These are phyloP conservation scores for Neomonachus schauinslandi DNA, from an alignment of 2,113 vertebrate species.

Conservation along the genomic window DNA sequence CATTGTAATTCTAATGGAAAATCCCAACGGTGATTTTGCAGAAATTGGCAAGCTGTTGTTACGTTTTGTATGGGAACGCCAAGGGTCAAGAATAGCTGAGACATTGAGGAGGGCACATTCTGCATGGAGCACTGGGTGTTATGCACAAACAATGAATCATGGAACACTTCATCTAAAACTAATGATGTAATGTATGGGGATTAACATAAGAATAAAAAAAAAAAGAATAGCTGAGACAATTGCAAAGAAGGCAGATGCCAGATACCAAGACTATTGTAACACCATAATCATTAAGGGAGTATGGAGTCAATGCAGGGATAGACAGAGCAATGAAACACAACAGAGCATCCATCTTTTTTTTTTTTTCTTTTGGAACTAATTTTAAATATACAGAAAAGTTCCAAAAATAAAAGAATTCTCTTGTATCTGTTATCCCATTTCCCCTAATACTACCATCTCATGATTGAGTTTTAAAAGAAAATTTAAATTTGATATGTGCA, in stretches of 20 bases:
- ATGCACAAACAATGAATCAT: too few relatives aligned
- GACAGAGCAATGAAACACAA: neutral
- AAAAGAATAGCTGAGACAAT: neutral
- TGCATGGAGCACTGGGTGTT: too few relatives aligned
- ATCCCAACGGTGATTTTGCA: neutral
- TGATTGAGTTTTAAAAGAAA: conserved; percentile 10
- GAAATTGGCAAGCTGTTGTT: neutral
- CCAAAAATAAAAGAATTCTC: neutral
- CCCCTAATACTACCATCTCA: neutral
- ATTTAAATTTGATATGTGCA: neutral
- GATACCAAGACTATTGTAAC: neutral
- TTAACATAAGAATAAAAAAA: too few relatives aligned
- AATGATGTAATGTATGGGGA: too few relatives aligned
- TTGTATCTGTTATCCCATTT: neutral
- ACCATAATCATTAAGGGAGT: neutral
- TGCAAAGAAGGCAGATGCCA: neutral
- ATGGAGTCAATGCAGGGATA: neutral
- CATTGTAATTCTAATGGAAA: neutral
- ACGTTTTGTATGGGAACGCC: neutral
- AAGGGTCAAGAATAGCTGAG: neutral
- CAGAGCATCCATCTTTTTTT: neutral
- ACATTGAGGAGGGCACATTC: neutral
- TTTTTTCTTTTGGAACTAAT: neutral
- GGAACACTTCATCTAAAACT: too few relatives aligned
- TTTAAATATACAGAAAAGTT: neutral